Evolutionary conservation across 2,797 vertebrate species (phyloP).

Genomic region (Acanthurus leucopareius): DNA sequence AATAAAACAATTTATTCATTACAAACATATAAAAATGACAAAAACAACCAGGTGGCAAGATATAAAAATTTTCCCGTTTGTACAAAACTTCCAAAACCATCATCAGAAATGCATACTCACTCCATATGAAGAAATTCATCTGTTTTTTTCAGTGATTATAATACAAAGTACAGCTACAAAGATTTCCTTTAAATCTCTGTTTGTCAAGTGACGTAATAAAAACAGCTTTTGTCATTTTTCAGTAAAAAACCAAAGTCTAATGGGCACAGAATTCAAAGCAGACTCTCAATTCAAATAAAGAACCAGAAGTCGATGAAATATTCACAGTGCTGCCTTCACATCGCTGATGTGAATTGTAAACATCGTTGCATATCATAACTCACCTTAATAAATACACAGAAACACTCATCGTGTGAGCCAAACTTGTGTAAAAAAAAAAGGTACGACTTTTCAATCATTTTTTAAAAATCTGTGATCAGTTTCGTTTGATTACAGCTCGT

Average conservation of each 20-base stretch:
- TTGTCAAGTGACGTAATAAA: conserved; percentile 54
- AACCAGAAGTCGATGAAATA: conserved; percentile 72
- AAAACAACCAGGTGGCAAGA: conserved; percentile 73
- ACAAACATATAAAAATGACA: conserved; percentile 86
- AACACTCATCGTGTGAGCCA: conserved; percentile 49
- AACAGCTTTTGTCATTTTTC: conserved; percentile 44
- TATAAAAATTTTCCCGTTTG: conserved; percentile 82
- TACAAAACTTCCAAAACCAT: conserved; percentile 81
- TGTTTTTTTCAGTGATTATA: conserved; percentile 71
- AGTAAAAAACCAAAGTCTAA: conserved; percentile 51
- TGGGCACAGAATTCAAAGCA: conserved; percentile 66
- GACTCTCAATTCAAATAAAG: conserved; percentile 64
- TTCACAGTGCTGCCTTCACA: conserved; percentile 84
- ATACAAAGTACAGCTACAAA: conserved; percentile 67
- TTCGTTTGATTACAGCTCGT: conserved; percentile 34
- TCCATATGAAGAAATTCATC: conserved; percentile 64
- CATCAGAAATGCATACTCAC: conserved; percentile 68
- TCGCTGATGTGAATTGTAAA: conserved; percentile 79
- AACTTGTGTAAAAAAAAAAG: conserved; percentile 28
- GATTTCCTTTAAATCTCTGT: conserved; percentile 48
- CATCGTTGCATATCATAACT: conserved; percentile 78
- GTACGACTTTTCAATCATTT: conserved; percentile 6
- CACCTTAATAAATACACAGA: conserved; percentile 75
- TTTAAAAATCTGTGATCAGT: conserved; percentile 23
- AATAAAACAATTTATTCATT: conserved; percentile 85